A percentile compares a stretch with the other conserved stretches of the same genome.
Conservation (phyloP, 1,140 invertebrate species). For the Pomacea maculata region DNA sequence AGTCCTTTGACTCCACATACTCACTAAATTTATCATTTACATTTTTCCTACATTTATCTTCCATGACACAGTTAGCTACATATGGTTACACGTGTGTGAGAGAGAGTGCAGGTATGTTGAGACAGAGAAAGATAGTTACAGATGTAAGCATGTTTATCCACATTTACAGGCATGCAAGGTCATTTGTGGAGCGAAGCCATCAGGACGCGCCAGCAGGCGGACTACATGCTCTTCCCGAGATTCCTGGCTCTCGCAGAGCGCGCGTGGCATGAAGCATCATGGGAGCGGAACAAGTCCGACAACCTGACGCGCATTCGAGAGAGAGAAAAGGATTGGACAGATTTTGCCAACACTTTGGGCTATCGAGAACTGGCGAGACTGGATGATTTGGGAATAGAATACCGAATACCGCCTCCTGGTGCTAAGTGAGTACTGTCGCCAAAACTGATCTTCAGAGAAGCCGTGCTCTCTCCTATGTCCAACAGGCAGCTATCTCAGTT, state of each 20-base stretch:
- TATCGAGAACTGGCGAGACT: conserved; percentile 50
- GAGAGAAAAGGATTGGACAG: conserved; percentile 42
- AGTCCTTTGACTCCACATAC: no score
- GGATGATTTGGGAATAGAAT: conserved; percentile 41
- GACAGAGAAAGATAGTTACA: no score
- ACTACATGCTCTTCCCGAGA: conserved; percentile 48
- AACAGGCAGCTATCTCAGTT: not conserved
- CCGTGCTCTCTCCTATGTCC: not conserved
- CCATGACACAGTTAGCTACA: no score
- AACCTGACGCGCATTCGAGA: conserved; percentile 16
- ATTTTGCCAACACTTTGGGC: conserved; percentile 53
- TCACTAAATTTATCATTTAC: no score
- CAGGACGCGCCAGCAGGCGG: conserved; percentile 30
- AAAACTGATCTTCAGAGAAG: not conserved
- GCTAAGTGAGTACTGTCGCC: conserved; percentile 39
- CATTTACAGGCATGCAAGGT: conserved; percentile 41
- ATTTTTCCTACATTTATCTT: no score
- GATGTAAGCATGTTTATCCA: no score
- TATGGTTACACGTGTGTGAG: no score
- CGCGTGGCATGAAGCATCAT: conserved; percentile 45
- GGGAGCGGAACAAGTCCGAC: conserved; percentile 28
- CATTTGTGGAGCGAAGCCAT: conserved; percentile 45
- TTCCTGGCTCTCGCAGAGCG: conserved; percentile 46
- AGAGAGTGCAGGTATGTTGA: no score
- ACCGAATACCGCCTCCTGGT: conserved; percentile 51